A percentile compares a stretch with the other conserved stretches of the same genome.
Conservation (phyloP, 1,140 invertebrate species). For the Triops cancriformis region DNA sequence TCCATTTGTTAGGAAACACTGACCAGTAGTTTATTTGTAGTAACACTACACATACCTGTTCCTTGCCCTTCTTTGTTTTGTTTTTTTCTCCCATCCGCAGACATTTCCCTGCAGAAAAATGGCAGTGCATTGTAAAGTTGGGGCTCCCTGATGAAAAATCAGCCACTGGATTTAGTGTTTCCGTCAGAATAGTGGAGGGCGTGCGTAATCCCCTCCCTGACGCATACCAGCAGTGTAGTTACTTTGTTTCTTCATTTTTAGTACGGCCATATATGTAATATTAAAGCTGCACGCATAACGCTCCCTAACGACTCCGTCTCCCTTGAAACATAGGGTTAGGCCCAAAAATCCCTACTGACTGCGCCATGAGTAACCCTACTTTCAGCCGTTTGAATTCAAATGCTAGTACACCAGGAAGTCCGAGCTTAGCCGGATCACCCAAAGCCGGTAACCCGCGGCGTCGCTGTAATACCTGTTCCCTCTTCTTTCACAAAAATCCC, state of each 20-base stretch:
- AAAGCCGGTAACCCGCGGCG: neutral
- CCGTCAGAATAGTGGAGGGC: neutral
- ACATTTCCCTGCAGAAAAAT: neutral
- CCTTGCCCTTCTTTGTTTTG: too few relatives aligned
- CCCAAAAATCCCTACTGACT: neutral
- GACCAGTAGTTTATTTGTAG: neutral
- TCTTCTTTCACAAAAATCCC: slow-evolving; percentile 23
- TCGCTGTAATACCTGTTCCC: slow-evolving; percentile 5
- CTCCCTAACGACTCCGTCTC: neutral
- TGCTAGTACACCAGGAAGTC: slow-evolving; percentile 23
- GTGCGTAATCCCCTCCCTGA: neutral
- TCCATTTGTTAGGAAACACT: slow-evolving; percentile 3
- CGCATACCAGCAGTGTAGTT: neutral
- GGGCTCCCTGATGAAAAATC: neutral
- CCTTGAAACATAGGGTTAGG: neutral
- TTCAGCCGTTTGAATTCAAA: slow-evolving; percentile 27
- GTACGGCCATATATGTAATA: neutral
- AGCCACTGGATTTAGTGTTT: neutral
- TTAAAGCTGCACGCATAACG: neutral
- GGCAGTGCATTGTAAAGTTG: neutral
- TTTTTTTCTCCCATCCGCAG: too few relatives aligned
- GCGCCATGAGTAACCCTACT: slow-evolving; percentile 16
- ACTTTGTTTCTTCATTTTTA: neutral
- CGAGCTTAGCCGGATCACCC: slow-evolving; percentile 2
- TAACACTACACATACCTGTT: neutral